Evolutionary conservation across 2,888 invertebrate species (phyloP).

Genomic region (Eupithecia pulchellata): DNA sequence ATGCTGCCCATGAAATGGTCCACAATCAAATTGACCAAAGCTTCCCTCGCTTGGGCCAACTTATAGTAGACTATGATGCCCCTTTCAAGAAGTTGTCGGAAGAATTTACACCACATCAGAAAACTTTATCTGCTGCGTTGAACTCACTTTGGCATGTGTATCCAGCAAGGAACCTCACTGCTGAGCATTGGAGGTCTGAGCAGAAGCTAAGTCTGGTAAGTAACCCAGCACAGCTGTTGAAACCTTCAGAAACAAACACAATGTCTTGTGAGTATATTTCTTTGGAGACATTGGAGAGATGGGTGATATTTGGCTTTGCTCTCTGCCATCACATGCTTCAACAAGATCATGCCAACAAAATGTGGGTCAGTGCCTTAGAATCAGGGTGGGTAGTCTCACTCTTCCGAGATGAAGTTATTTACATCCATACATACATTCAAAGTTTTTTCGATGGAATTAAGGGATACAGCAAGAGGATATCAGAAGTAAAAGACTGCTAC

Average conservation of each 20-base stretch:
- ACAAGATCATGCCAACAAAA: slow-evolving; percentile 92
- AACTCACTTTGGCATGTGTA: slow-evolving; percentile 95
- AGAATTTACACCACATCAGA: slow-evolving; percentile 97
- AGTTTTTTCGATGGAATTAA: slow-evolving; percentile 97
- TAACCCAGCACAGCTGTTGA: slow-evolving; percentile 96
- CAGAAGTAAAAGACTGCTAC: slow-evolving; percentile 98
- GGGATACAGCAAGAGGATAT: slow-evolving; percentile 95
- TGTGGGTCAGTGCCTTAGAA: slow-evolving; percentile 96
- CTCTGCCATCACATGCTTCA: slow-evolving; percentile 95
- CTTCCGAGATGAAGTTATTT: slow-evolving; percentile 98
- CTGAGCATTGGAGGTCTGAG: slow-evolving; percentile 97
- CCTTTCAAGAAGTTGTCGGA: slow-evolving; percentile 98
- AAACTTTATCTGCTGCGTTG: slow-evolving; percentile 93
- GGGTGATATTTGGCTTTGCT: slow-evolving; percentile 98
- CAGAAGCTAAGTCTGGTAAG: slow-evolving; percentile 97
- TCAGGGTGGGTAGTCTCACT: slow-evolving; percentile 97
- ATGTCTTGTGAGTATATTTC: slow-evolving; percentile 99
- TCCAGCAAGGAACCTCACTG: slow-evolving; percentile 94
- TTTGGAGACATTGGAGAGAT: slow-evolving; percentile 97
- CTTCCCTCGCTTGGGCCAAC: slow-evolving; percentile 97
- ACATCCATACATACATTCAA: slow-evolving; percentile 97
- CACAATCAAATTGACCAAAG: slow-evolving; percentile 95
- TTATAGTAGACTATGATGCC: slow-evolving; percentile 98
- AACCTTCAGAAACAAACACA: slow-evolving; percentile 97
- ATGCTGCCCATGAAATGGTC: slow-evolving; percentile 98